These are phyloP conservation scores for Octodon degus DNA, from an alignment of 2,113 vertebrate genomes.

Conservation along the genomic window DNA sequence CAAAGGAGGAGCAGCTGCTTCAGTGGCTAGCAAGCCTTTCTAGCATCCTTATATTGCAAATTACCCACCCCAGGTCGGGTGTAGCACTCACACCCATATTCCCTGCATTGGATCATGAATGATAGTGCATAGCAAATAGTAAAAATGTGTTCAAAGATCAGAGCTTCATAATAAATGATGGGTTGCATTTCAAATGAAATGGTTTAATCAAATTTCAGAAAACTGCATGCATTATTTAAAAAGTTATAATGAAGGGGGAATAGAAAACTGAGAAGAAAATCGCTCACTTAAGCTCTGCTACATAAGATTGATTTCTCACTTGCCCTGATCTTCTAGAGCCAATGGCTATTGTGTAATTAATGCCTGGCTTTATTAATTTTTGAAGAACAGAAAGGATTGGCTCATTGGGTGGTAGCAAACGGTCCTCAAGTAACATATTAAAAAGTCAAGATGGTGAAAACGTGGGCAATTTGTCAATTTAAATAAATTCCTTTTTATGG, in stretches of 20 bases:
- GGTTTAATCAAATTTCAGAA: constrained; percentile 66
- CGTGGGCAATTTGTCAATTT: constrained; percentile 61
- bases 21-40: no score
- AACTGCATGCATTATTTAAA: constrained; percentile 54
- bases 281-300: constrained; percentile 63
- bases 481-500: constrained; percentile 57
- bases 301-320: constrained; percentile 79
- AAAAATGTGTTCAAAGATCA: constrained; percentile 18
- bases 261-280: constrained; percentile 55
- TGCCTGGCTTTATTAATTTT: constrained; percentile 77
- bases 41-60: no score
- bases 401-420: constrained; percentile 62
- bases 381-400: constrained; percentile 71
- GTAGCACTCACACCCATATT: no score
- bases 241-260: constrained; percentile 4
- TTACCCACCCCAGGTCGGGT: no score
- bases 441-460: constrained; percentile 74
- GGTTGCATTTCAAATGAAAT: constrained; percentile 54
- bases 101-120: no score
- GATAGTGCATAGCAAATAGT: neutral
- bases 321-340: constrained; percentile 72
- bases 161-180: constrained; percentile 27
- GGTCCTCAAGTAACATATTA: constrained; percentile 58
- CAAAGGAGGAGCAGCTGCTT: no score
- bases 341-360: constrained; percentile 79